These are phyloP conservation scores for Eremophila alpestris DNA, from an alignment of 2,797 vertebrate genomes.

Conservation along the genomic window DNA sequence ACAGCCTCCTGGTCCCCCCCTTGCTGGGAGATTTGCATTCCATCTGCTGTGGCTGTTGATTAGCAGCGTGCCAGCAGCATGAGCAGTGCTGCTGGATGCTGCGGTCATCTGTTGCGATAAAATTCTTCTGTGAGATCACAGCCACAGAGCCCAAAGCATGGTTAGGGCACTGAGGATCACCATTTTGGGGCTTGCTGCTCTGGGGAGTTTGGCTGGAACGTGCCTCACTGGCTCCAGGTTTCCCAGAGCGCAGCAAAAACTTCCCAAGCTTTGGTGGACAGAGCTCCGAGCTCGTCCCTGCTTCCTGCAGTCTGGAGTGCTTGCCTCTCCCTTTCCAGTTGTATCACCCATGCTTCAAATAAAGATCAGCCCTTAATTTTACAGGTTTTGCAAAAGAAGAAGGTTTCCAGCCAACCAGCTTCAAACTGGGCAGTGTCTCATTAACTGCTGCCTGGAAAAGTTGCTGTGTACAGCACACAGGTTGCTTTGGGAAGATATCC, in stretches of 20 bases:
- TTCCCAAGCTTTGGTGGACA: background rate
- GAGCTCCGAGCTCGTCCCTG: background rate
- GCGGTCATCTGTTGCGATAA: background rate
- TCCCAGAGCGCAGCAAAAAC: rapidly evolving
- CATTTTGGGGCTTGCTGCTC: background rate
- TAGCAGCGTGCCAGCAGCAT: constrained; percentile 23
- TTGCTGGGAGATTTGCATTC: constrained; percentile 27
- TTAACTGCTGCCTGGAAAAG: background rate
- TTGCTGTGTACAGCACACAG: background rate
- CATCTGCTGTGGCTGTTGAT: constrained; percentile 54
- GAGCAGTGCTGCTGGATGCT: constrained; percentile 36
- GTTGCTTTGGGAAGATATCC: background rate
- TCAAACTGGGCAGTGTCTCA: background rate
- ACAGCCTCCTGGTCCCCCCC: constrained; percentile 20
- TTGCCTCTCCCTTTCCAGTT: background rate
- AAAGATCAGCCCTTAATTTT: background rate
- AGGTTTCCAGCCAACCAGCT: background rate
- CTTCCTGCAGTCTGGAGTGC: background rate
- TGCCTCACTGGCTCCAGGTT: rapidly evolving
- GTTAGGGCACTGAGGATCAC: rapidly evolving
- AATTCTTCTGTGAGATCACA: background rate
- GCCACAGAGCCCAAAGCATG: background rate
- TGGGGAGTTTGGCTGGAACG: rapidly evolving
- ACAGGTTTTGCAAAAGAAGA: background rate
- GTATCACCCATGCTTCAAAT: background rate